Evolutionary conservation across 1,140 invertebrate species (phyloP).

Genomic region (Ostrea edulis): DNA sequence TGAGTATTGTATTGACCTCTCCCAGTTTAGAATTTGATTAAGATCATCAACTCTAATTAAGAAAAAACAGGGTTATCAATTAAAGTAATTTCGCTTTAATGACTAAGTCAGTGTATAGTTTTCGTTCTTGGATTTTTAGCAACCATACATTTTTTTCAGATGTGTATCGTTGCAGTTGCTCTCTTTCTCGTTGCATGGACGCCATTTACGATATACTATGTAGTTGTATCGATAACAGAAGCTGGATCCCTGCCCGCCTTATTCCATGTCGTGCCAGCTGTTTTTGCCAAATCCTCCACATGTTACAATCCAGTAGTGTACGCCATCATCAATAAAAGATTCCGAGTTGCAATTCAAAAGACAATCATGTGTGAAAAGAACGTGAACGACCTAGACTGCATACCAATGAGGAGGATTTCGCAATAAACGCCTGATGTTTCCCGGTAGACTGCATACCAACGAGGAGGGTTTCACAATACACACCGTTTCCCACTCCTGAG

Average conservation of each 20-base stretch:
- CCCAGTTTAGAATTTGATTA: too few relatives aligned
- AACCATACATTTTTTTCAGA: conserved; percentile 46
- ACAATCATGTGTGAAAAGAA: conserved; percentile 27
- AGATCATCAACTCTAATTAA: too few relatives aligned
- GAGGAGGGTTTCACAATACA: background rate
- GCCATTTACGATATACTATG: conserved; percentile 56
- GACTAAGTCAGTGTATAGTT: too few relatives aligned
- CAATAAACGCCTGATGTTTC: background rate
- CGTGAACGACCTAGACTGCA: conserved; percentile 12
- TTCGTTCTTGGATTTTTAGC: too few relatives aligned
- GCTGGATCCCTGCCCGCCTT: conserved; percentile 41
- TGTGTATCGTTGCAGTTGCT: conserved; percentile 53
- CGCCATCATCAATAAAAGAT: conserved; percentile 56
- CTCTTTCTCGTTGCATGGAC: conserved; percentile 61
- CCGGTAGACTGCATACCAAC: conserved; percentile 27
- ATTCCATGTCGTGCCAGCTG: conserved; percentile 47
- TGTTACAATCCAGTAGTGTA: conserved; percentile 62
- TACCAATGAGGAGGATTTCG: conserved; percentile 12
- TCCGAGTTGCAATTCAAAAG: conserved; percentile 49
- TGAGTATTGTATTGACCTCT: too few relatives aligned
- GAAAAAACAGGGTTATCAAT: too few relatives aligned
- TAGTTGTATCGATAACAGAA: conserved; percentile 48
- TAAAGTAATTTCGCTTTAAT: too few relatives aligned
- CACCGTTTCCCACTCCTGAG: too few relatives aligned
- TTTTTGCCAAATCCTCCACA: conserved; percentile 61